Percentiles rank a stretch among this genome's conserved stretches.
phyloP scores from a whole-genome alignment of 2,797 vertebrate genomes.

The Pitangus sulphuratus region DNA sequence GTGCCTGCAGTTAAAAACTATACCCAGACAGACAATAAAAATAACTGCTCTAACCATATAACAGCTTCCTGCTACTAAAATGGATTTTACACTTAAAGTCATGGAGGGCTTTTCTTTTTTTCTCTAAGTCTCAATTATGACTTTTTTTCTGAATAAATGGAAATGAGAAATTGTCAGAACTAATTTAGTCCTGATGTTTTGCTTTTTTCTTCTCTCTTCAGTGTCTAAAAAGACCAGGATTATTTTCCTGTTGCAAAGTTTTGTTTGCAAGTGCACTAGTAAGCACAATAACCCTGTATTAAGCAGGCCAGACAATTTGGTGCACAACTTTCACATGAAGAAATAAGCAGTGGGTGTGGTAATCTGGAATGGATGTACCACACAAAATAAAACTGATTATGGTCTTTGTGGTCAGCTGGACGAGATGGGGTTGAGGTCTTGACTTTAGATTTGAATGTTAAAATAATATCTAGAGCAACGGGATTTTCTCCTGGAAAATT shows the following conservation, averaged over 20 bases:
- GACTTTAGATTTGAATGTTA: neutral
- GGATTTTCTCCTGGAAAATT: neutral
- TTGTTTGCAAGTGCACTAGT: neutral
- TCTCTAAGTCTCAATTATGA: constrained; percentile 61
- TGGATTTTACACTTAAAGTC: constrained; percentile 91
- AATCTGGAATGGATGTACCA: neutral
- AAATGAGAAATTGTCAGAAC: constrained; percentile 48
- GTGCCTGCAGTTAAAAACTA: constrained; percentile 92
- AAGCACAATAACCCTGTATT: neutral
- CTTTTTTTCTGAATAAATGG: constrained; percentile 51
- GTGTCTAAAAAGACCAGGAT: neutral
- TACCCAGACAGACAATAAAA: constrained; percentile 98
- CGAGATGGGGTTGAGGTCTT: neutral
- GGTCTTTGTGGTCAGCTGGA: neutral
- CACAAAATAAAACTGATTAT: neutral
- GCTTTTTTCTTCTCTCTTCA: neutral
- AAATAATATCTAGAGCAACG: neutral
- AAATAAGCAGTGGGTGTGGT: neutral
- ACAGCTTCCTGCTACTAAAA: constrained; percentile 92
- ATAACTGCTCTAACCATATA: constrained; percentile 95
- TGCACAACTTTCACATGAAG: neutral
- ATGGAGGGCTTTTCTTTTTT: constrained; percentile 74
- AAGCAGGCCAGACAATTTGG: neutral
- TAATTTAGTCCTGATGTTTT: neutral
- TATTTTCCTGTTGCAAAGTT: neutral